These are phyloP conservation scores for Endotricha flammealis DNA, from an alignment of 2,888 invertebrate species.

Conservation along the genomic window DNA sequence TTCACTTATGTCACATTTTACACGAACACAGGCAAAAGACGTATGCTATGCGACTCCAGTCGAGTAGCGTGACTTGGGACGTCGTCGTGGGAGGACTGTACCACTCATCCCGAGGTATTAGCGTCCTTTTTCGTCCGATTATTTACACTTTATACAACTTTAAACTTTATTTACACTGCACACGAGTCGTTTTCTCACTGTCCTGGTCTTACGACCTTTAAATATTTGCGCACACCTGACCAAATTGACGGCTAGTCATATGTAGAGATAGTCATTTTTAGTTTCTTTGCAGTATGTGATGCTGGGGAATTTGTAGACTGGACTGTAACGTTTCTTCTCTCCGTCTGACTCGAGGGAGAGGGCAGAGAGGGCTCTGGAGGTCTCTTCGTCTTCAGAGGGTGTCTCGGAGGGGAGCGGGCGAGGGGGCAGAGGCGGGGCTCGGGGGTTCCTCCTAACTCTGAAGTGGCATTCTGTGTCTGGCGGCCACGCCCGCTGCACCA, in stretches of 20 bases:
- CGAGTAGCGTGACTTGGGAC: no score
- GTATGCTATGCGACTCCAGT: no score
- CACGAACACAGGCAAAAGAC: no score
- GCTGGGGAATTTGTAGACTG: conserved; percentile 71
- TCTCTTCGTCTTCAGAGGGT: conserved; percentile 48
- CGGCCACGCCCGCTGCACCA: conserved; percentile 87
- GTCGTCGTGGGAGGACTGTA: no score
- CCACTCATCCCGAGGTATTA: conserved; percentile 30
- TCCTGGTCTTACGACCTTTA: conserved; percentile 29
- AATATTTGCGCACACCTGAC: conserved; percentile 30
- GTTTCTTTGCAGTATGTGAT: conserved; percentile 66
- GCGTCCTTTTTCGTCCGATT: conserved; percentile 22
- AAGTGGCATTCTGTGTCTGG: conserved; percentile 86
- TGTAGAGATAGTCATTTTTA: conserved; percentile 70
- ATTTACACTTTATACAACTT: conserved; percentile 56
- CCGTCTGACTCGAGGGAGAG: conserved; percentile 63
- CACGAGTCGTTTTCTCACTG: conserved; percentile 47
- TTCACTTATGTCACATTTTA: no score
- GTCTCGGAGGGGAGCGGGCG: conserved; percentile 62
- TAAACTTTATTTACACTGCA: conserved; percentile 49
- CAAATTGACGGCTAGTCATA: conserved; percentile 52
- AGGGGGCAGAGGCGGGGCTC: conserved; percentile 87
- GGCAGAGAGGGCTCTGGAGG: conserved; percentile 60
- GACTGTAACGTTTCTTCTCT: conserved; percentile 64
- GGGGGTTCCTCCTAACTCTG: conserved; percentile 88